Evolutionary conservation across 2,797 vertebrate genomes (phyloP).

Genomic region (Gambelia wislizenii): DNA sequence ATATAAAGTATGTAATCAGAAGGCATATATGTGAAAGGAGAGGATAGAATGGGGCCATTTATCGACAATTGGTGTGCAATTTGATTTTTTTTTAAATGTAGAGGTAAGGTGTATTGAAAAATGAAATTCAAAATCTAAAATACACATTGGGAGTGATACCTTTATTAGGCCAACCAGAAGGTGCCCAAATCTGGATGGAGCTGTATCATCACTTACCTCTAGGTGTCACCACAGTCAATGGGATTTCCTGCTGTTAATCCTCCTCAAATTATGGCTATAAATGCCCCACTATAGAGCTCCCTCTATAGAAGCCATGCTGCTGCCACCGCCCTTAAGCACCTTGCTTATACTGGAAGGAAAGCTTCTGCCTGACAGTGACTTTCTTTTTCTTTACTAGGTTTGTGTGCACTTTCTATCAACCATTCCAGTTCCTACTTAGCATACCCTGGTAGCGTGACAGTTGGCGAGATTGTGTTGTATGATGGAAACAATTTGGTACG

Average conservation of each 20-base stretch:
- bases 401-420: conserved; percentile 94
- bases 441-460: conserved; percentile 89
- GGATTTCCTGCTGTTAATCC: not conserved
- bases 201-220: conserved; percentile 59
- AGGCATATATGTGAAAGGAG: not conserved
- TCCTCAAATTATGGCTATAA: not conserved
- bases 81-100: too few relatives aligned
- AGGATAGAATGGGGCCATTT: not conserved
- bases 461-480: conserved; percentile 91
- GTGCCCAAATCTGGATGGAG: not conserved
- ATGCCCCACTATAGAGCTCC: not conserved
- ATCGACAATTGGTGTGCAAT: not conserved
- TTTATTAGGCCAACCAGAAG: too few relatives aligned
- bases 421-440: conserved; percentile 94
- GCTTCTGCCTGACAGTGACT: conserved; percentile 1
- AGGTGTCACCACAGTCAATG: conserved; percentile 69
- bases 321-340: not conserved
- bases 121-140: too few relatives aligned
- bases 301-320: not conserved
- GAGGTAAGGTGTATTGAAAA: too few relatives aligned
- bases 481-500: conserved; percentile 94
- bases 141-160: too few relatives aligned
- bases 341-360: not conserved
- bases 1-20: not conserved
- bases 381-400: conserved; percentile 79